These are phyloP conservation scores for Dryas iulia DNA, from an alignment of 1,140 invertebrate species.

Conservation along the genomic window DNA sequence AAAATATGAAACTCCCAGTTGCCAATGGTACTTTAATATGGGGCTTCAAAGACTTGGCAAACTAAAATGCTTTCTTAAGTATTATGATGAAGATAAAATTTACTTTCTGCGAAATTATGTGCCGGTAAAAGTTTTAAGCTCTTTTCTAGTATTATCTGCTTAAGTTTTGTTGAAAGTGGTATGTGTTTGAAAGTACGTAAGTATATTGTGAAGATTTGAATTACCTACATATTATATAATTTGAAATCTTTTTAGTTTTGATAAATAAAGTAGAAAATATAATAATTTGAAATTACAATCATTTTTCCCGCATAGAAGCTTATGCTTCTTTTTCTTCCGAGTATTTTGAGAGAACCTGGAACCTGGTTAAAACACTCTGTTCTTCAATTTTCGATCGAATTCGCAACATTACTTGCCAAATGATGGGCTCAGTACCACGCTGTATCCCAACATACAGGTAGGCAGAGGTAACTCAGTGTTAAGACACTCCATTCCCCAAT, in stretches of 20 bases:
- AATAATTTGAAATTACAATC: neutral
- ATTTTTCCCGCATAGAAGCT: too few species aligned
- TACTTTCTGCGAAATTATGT: conserved; percentile 21
- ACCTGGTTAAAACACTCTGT: too few species aligned
- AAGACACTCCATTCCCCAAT: too few species aligned
- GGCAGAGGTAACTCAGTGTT: too few species aligned
- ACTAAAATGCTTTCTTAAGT: conserved; percentile 23
- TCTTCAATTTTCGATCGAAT: too few species aligned
- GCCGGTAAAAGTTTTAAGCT: conserved; percentile 10
- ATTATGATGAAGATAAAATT: conserved; percentile 19
- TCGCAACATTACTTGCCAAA: too few species aligned
- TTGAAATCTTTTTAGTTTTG: neutral
- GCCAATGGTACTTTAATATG: conserved; percentile 31
- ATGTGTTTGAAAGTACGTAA: neutral
- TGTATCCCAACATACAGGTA: too few species aligned
- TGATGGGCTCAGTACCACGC: too few species aligned
- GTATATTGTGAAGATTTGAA: neutral
- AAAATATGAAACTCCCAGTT: conserved; percentile 37
- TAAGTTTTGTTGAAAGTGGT: neutral
- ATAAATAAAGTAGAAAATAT: neutral
- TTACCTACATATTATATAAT: too few species aligned
- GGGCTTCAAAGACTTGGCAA: conserved; percentile 28
- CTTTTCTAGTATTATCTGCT: neutral
- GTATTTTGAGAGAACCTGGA: too few species aligned
- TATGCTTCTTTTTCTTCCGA: too few species aligned